Evolutionary conservation across 2,888 invertebrate genomes (phyloP), one percentile per base, ranked within the genome.

Genomic region (Notodonta ziczac): DNA sequence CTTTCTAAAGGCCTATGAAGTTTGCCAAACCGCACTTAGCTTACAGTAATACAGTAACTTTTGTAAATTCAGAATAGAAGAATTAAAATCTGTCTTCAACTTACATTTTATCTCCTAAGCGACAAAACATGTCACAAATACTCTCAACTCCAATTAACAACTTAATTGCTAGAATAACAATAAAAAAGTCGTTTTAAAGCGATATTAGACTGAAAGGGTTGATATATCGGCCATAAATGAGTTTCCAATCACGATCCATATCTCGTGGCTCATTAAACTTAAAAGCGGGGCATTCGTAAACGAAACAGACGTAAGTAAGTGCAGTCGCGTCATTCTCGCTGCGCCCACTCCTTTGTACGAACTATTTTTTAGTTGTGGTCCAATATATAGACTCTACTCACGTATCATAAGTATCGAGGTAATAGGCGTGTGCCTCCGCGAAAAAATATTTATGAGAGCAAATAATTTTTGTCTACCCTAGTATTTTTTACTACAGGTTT

Each of bases 261-360:
- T 89, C 85, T 78, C 70, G 66, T 74, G 76, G 74, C 85, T 88
- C 89, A 90, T 91, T 91, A 90, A 83, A 82, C 77, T 62, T 72
- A 72, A 74, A 80, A 84, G 82, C 81, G 75, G 81, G 76, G 73
- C 73, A 80, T 85, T 85, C 84, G 87, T 85, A 86, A 90, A 90
- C 87, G 88, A 90, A 87, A 91, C 87, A 87, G 89, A 91, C 81
- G 88, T 88, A 86, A 84, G 88, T 88, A 86, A 84, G 83, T 81
- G 84, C 86, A 82, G 85, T 88, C 85, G 83, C 88, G 83, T 91
- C 89, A 89, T 87, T 87, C 87, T 85, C 72, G 77, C 76, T 76
- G 86, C 90, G 90, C 92, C 91, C 91, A 92, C 91, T 89, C 84
- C 84, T 88, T 88, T 85, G 89, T 88, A 85, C 85, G 69, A 86